Evolutionary conservation across 64 coral and sea anemone species (phyloP).

Genomic region (Orbicella faveolata): DNA sequence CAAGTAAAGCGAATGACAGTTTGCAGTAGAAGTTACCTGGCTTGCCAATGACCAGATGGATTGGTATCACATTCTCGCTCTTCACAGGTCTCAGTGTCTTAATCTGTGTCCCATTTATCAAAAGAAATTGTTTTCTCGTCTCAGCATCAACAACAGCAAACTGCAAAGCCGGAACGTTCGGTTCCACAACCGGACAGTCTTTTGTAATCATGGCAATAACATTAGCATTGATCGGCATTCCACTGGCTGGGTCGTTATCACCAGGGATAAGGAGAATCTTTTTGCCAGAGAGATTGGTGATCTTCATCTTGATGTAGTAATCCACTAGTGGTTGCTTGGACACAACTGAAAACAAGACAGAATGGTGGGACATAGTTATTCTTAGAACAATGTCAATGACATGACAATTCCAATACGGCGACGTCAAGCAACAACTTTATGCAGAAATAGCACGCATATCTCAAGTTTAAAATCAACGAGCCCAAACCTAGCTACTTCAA

Average conservation of each 20-base stretch:
- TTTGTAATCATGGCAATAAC: constrained; percentile 78
- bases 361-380: neutral
- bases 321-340: constrained; percentile 60
- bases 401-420: neutral
- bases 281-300: constrained; percentile 66
- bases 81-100: constrained; percentile 54
- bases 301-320: constrained; percentile 73
- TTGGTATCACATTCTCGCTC: constrained; percentile 31
- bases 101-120: constrained; percentile 59
- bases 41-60: constrained; percentile 57
- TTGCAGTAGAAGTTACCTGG: constrained; percentile 34
- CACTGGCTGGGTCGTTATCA: constrained; percentile 72
- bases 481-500: no score
- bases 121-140: constrained; percentile 37
- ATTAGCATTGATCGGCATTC: constrained; percentile 58
- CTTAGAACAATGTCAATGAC: neutral
- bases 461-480: no score
- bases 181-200: constrained; percentile 51
- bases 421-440: no score
- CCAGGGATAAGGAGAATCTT: constrained; percentile 60
- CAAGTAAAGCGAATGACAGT: no score
- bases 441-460: no score
- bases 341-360: constrained; percentile 68
- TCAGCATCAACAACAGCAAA: constrained; percentile 65
- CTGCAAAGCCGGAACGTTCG: constrained; percentile 33